Percentiles rank a stretch among this genome's conserved stretches.
Conservation (phyloP, 2,113 vertebrate genomes). For the Mirounga angustirostris region DNA sequence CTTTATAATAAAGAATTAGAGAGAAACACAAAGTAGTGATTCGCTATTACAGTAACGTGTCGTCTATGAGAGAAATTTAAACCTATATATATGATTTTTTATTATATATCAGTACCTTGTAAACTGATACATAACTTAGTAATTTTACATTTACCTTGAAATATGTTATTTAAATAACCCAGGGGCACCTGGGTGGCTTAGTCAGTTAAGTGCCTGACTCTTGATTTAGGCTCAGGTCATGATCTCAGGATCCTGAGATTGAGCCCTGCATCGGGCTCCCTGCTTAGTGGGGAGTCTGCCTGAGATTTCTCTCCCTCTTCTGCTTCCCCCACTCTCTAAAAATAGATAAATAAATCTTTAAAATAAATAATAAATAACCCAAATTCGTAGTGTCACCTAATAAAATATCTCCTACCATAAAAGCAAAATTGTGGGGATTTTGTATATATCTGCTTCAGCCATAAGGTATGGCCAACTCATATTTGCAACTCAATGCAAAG, state of each 20-base stretch:
- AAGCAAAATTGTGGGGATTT: background rate
- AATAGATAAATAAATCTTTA: too few relatives aligned
- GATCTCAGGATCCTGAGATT: too few relatives aligned
- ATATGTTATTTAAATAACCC: background rate
- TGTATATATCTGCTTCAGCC: background rate
- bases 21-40: slow-evolving; percentile 12
- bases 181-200: too few relatives aligned
- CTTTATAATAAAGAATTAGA: background rate
- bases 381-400: slow-evolving; percentile 4
- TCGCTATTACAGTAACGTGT: background rate
- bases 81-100: background rate
- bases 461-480: background rate
- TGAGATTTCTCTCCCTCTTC: too few relatives aligned
- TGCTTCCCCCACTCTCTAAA: too few relatives aligned
- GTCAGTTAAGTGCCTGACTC: too few relatives aligned
- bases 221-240: too few relatives aligned
- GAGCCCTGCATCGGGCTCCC: too few relatives aligned
- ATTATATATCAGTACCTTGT: background rate
- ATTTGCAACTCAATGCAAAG: background rate
- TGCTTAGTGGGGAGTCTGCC: too few relatives aligned
- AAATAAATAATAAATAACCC: background rate
- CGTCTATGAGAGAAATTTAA: background rate
- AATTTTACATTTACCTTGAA: background rate
- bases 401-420: background rate
- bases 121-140: background rate